phyloP scores from a whole-genome alignment of 2,888 invertebrate species.

The Oxyteleia sp. region DNA sequence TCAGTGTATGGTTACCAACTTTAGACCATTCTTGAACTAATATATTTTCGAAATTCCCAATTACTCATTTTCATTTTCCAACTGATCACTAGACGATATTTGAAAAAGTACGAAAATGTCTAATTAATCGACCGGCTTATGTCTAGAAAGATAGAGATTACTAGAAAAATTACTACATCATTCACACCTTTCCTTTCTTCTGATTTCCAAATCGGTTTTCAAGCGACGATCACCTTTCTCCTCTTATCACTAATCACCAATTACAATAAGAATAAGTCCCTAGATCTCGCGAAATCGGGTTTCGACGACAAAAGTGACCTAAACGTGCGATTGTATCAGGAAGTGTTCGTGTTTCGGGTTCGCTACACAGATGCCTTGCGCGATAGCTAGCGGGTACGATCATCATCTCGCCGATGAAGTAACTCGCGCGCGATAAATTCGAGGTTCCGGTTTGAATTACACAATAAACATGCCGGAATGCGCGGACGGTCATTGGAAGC shows the following conservation, averaged over 20 bases:
- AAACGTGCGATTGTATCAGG: constrained; percentile 35
- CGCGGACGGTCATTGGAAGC: constrained; percentile 3
- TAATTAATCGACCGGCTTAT: too few species aligned
- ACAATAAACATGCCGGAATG: constrained; percentile 35
- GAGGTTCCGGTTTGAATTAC: constrained; percentile 35
- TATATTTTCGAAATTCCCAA: too few species aligned
- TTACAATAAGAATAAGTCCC: constrained; percentile 7
- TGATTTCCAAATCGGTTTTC: not conserved
- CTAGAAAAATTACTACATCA: not conserved
- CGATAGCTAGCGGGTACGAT: constrained; percentile 15
- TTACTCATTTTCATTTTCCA: too few species aligned
- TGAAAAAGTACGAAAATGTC: too few species aligned
- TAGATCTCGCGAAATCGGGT: constrained; percentile 22
- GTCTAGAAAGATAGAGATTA: too few species aligned
- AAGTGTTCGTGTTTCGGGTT: constrained; percentile 27
- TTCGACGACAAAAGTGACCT: constrained; percentile 11
- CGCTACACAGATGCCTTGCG: constrained; percentile 7
- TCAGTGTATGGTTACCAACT: too few species aligned
- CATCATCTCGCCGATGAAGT: constrained; percentile 32
- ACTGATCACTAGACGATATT: too few species aligned
- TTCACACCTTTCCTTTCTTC: not conserved
- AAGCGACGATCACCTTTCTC: constrained; percentile 1
- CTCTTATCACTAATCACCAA: constrained; percentile 21
- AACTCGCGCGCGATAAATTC: constrained; percentile 34
- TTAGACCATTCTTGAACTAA: too few species aligned